Evolutionary conservation across 2,113 vertebrate genomes (phyloP).

Genomic region (Podarcis muralis): DNA sequence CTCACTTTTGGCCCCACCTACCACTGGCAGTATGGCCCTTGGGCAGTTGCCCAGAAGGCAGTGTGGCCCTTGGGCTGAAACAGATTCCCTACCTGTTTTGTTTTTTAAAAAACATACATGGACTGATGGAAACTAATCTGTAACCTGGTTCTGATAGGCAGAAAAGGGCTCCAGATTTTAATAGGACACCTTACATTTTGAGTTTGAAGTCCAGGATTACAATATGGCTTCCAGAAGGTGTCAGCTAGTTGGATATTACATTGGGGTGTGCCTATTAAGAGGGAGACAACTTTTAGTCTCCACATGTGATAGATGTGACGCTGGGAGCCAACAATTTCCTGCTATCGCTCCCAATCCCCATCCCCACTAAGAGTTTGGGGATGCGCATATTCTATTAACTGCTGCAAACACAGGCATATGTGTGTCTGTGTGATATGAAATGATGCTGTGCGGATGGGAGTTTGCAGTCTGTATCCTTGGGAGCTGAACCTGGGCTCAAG

Average conservation of each 20-base stretch:
- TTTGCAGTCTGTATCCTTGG: not conserved
- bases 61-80: not conserved
- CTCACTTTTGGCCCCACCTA: too few species aligned
- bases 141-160: not conserved
- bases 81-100: not conserved
- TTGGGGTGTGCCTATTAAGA: not conserved
- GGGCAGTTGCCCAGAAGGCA: too few species aligned
- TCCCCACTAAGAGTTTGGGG: not conserved
- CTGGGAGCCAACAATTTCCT: too few species aligned
- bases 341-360: too few species aligned
- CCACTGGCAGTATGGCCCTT: too few species aligned
- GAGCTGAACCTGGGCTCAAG: too few species aligned
- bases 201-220: not conserved
- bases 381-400: not conserved
- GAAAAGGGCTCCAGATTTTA: not conserved
- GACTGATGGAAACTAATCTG: not conserved
- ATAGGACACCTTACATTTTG: not conserved
- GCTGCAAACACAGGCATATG: not conserved
- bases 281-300: too few species aligned
- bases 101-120: not conserved
- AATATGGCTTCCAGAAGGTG: not conserved
- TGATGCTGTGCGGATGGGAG: not conserved
- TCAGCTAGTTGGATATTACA: too few species aligned
- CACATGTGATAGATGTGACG: too few species aligned
- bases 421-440: too few species aligned